Evolutionary conservation across 2,797 vertebrate species (phyloP).

Genomic region (Phylloscopus collybita): DNA sequence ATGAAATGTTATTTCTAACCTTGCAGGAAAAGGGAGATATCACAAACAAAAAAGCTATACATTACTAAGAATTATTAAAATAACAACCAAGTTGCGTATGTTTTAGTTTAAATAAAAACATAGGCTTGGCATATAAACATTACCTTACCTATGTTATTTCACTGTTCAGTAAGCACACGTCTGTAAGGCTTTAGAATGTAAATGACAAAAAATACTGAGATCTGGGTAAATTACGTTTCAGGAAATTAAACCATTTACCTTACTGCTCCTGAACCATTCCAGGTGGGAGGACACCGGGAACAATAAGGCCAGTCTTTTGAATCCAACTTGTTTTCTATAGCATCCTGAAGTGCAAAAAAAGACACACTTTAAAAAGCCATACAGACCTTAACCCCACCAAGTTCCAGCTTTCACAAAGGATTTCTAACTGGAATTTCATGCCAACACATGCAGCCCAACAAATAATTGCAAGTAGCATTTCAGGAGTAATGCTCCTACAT

Average conservation of each 20-base stretch:
- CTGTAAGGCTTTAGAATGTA: neutral
- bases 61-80: neutral
- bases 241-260: constrained; percentile 78
- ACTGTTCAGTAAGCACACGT: neutral
- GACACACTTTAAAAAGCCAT: neutral
- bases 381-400: neutral
- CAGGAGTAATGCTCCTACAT: neutral
- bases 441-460: neutral
- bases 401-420: neutral
- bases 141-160: neutral
- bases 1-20: neutral
- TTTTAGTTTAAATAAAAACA: neutral
- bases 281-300: constrained; percentile 89
- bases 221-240: neutral
- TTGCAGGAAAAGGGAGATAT: neutral
- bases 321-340: constrained; percentile 95
- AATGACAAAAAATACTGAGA: neutral
- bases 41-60: neutral
- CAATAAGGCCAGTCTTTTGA: constrained; percentile 91
- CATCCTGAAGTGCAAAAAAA: constrained; percentile 82
- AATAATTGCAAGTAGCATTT: neutral
- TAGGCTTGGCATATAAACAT: neutral
- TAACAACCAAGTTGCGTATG: neutral
- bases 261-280: constrained; percentile 95
- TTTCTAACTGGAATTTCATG: neutral